phyloP scores from a whole-genome alignment of 2,113 vertebrate genomes.

The Murina feae region DNA sequence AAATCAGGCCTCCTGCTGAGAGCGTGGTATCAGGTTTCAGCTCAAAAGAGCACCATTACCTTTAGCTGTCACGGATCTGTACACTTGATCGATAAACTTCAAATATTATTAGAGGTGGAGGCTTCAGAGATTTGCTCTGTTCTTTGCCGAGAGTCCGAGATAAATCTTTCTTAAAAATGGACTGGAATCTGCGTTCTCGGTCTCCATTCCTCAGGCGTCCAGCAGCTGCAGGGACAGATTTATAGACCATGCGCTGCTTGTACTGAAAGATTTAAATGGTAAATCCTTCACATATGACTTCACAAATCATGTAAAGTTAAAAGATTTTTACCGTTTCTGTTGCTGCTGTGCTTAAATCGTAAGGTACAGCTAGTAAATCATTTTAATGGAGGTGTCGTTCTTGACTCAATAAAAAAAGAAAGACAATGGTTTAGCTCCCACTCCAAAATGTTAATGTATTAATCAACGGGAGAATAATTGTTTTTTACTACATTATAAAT shows the following conservation, averaged over 20 bases:
- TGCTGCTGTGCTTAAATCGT: slow-evolving; percentile 90
- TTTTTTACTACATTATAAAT: slow-evolving; percentile 82
- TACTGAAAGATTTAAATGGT: slow-evolving; percentile 94
- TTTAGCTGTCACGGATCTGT: slow-evolving; percentile 89
- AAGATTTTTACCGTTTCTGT: slow-evolving; percentile 93
- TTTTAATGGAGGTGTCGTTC: slow-evolving; percentile 89
- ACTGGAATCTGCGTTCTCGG: slow-evolving; percentile 85
- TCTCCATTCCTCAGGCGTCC: slow-evolving; percentile 85
- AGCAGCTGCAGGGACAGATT: slow-evolving; percentile 85
- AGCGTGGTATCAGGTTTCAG: slow-evolving; percentile 84
- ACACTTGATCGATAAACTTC: slow-evolving; percentile 93
- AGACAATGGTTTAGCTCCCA: slow-evolving; percentile 85
- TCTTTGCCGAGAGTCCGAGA: slow-evolving; percentile 86
- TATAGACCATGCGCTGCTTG: slow-evolving; percentile 89
- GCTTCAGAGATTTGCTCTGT: slow-evolving; percentile 89
- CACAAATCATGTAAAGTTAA: slow-evolving; percentile 93
- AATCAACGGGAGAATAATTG: slow-evolving; percentile 89
- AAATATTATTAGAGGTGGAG: slow-evolving; percentile 93
- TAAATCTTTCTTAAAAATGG: slow-evolving; percentile 94
- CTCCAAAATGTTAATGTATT: slow-evolving; percentile 89
- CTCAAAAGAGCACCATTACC: slow-evolving; percentile 89
- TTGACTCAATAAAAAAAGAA: slow-evolving; percentile 79
- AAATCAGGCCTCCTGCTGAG: slow-evolving; percentile 86
- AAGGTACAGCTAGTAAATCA: slow-evolving; percentile 88
- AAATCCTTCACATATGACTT: slow-evolving; percentile 94